phyloP scores from a whole-genome alignment of 2,888 invertebrate species.

The Synanthedon myopaeformis region DNA sequence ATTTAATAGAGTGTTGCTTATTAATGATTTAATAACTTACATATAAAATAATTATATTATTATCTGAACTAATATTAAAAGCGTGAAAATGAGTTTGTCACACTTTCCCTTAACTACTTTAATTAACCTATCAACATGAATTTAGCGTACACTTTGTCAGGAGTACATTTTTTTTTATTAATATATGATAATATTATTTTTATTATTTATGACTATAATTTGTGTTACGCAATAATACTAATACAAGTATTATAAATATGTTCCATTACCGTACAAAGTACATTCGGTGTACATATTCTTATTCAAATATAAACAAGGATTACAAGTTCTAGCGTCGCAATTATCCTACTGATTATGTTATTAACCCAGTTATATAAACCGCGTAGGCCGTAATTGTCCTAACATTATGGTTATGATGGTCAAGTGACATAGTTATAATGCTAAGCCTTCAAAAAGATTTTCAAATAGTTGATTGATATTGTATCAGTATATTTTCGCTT shows the following conservation, averaged over 20 bases:
- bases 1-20: no score
- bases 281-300: background rate
- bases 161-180: no score
- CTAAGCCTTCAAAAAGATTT: no score
- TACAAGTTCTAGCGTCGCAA: background rate
- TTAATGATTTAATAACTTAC: background rate
- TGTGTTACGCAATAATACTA: background rate
- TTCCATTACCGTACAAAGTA: background rate
- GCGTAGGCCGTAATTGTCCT: background rate
- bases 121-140: no score
- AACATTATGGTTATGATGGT: background rate
- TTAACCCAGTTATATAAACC: background rate
- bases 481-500: no score
- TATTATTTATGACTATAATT: no score
- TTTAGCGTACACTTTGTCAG: no score
- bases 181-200: no score
- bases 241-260: background rate
- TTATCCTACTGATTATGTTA: background rate
- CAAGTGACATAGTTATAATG: background rate
- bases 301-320: background rate
- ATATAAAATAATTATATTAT: background rate
- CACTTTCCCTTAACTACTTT: no score
- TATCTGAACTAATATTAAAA: background rate
- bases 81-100: no score
- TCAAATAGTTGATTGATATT: no score